Conservation (phyloP, 1,140 invertebrate genomes). For the Orchesella cincta region DNA sequence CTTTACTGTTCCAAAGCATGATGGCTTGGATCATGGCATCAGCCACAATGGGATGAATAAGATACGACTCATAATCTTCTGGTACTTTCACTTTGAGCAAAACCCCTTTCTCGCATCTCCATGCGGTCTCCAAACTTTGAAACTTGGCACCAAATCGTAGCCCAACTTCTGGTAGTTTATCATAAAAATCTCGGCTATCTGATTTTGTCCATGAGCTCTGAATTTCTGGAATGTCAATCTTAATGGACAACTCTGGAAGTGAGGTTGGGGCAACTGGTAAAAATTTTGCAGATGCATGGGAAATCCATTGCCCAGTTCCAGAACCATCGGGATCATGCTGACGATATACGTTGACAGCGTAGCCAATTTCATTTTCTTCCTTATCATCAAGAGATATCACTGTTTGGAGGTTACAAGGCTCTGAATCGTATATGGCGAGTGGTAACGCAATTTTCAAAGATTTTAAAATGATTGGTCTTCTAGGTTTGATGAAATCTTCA, state of each 20-base stretch:
- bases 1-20: slow-evolving; percentile 20
- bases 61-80: slow-evolving; percentile 19
- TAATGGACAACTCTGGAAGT: background rate
- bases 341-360: background rate
- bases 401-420: background rate
- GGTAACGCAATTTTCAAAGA: slow-evolving; percentile 34
- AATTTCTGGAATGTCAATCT: background rate
- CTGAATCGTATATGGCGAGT: slow-evolving; percentile 18
- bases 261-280: background rate
- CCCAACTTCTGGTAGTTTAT: slow-evolving; percentile 33
- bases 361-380: background rate
- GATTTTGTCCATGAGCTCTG: background rate
- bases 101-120: slow-evolving; percentile 14
- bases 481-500: background rate
- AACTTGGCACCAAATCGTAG: slow-evolving; percentile 37
- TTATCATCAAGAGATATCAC: background rate
- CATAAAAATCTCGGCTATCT: slow-evolving; percentile 27
- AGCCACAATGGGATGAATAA: slow-evolving; percentile 32
- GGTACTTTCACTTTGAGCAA: slow-evolving; percentile 27
- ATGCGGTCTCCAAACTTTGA: slow-evolving; percentile 32
- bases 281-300: background rate
- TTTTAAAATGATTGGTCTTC: background rate
- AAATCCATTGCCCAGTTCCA: background rate
- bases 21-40: slow-evolving; percentile 41
- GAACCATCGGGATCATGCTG: background rate